Evolutionary conservation across 2,797 vertebrate species (phyloP).

Genomic region (Lacerta agilis): DNA sequence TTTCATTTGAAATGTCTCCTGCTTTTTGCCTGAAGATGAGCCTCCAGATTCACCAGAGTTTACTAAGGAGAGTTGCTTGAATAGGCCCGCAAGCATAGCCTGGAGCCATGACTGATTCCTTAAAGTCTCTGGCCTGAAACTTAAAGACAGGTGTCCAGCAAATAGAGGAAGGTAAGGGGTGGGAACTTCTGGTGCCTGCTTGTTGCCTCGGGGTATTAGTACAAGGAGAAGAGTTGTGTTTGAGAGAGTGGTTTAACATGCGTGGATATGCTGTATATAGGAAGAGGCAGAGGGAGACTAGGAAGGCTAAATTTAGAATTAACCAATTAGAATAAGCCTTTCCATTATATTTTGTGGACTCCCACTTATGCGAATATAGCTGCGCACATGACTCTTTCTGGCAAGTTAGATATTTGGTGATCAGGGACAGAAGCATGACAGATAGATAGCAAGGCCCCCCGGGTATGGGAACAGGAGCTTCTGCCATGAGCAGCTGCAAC

Average conservation of each 20-base stretch:
- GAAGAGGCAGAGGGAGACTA: too few species aligned
- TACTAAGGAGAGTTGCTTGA: neutral
- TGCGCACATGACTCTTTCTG: neutral
- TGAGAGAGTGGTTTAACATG: neutral
- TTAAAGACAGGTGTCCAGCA: neutral
- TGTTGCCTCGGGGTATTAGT: neutral
- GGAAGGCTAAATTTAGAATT: neutral
- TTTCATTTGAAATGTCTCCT: neutral
- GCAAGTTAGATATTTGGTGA: neutral
- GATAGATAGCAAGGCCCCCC: too few species aligned
- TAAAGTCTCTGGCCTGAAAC: neutral
- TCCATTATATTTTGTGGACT: neutral
- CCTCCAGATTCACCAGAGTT: neutral
- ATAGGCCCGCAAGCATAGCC: neutral
- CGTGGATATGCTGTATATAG: neutral
- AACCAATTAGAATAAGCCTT: neutral
- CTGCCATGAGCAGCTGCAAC: neutral
- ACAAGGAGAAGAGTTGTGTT: neutral
- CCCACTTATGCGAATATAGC: neutral
- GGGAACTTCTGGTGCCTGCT: neutral
- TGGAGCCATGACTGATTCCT: neutral
- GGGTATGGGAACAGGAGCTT: neutral
- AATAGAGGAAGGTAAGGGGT: neutral
- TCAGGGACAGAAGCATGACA: neutral
- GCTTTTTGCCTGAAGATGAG: neutral